Evolutionary conservation across 1,140 invertebrate genomes (phyloP), one percentile per base, ranked within the genome.

Genomic region (Drosophila elegans): DNA sequence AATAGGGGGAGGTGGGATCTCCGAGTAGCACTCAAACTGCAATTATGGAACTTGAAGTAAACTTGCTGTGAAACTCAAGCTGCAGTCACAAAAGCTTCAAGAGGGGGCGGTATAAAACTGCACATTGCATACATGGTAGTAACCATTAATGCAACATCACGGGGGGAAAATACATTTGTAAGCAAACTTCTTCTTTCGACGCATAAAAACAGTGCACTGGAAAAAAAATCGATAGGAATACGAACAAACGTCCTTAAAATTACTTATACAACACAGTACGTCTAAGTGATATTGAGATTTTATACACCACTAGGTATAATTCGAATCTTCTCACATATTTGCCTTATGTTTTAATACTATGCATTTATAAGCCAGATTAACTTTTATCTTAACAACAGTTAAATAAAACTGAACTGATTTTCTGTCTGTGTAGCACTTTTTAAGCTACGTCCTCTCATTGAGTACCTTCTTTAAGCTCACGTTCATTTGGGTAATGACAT

Each of bases 11-110:
- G n/a, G 11, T 12, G 32, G 27, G 42, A 41, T 4, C 13, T 42
- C 38, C 38, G 61, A 25, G 56, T 44, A 53, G 46, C 78, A 80
- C 64, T 81, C 59, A 77, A 81, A 76, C 71, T 76, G 63, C 74
- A 81, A 81, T 80, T 80, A 81, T 66, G 73, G 25, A 72, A 51
- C 74, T 71, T 77, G 39, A 41, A 60, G 60, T 72, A 54, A 59
- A 59, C 79, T 73, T 60, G 55, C 16, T 13, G 55, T 12, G 13
- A 44, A 69, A 59, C 59, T 72, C 48, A 6, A 52, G 49, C 7
- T 16, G n/a, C 57, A 55, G 38, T 56, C 57, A 38, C 41, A 44
- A 54, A 56, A 48, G 21, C 42, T 44, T 12, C 46, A 48, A 29
- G 36, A 42, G 29, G 39, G 49, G 55, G 54, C 45, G 42, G 16